These are phyloP conservation scores for Pseudomugil gertrudae DNA, from an alignment of 2,797 vertebrate species.

Conservation along the genomic window DNA sequence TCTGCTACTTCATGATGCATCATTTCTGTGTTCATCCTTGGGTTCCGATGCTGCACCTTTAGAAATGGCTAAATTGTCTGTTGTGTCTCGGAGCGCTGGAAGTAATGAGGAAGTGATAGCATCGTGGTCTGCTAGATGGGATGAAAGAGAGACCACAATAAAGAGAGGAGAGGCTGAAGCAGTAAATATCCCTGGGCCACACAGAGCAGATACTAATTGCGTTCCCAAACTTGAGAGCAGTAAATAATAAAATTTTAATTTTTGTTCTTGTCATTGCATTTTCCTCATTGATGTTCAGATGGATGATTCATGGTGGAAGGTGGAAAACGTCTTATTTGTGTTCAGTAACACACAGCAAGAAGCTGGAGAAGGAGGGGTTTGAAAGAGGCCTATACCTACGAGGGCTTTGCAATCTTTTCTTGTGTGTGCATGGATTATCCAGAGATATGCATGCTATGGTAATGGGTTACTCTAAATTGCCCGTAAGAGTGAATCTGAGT, in stretches of 20 bases:
- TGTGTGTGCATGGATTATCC: neutral
- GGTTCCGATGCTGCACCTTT: constrained; percentile 88
- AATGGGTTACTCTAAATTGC: neutral
- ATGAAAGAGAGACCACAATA: constrained; percentile 86
- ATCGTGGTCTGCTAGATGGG: constrained; percentile 78
- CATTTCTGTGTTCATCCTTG: constrained; percentile 84
- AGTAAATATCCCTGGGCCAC: constrained; percentile 87
- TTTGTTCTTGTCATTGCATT: constrained; percentile 83
- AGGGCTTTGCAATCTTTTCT: neutral
- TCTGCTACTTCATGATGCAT: constrained; percentile 5
- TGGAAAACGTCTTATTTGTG: constrained; percentile 29
- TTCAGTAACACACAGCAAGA: constrained; percentile 27
- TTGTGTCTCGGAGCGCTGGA: constrained; percentile 86
- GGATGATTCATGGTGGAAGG: constrained; percentile 83
- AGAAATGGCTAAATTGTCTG: constrained; percentile 87
- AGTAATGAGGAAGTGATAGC: constrained; percentile 85
- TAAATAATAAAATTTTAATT: constrained; percentile 99
- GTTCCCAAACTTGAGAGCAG: constrained; percentile 84
- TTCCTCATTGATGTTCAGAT: constrained; percentile 82
- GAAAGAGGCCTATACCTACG: neutral
- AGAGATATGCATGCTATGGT: neutral
- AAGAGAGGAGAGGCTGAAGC: constrained; percentile 72
- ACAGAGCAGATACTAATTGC: constrained; percentile 94
- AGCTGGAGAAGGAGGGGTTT: neutral
- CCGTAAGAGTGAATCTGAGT: neutral